phyloP scores from a whole-genome alignment of 2,113 vertebrate genomes.

The Psophia crepitans region DNA sequence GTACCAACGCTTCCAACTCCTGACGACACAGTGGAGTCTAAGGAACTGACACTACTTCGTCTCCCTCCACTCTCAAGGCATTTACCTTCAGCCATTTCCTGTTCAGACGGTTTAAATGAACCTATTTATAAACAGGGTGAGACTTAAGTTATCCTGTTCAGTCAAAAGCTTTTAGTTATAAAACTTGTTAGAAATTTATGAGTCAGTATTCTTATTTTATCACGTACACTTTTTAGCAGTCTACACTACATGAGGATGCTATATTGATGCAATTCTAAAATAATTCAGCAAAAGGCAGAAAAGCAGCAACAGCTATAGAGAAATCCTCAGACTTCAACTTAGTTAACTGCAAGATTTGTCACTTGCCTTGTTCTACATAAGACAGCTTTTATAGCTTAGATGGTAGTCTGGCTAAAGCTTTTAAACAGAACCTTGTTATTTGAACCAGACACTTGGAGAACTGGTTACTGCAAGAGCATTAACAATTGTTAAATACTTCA shows the following conservation, averaged over 20 bases:
- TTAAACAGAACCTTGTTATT: not conserved
- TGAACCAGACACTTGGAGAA: not conserved
- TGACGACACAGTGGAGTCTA: constrained; percentile 90
- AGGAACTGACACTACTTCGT: constrained; percentile 88
- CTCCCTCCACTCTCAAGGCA: constrained; percentile 81
- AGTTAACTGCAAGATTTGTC: not conserved
- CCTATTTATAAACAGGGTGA: constrained; percentile 67
- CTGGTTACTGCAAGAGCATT: not conserved
- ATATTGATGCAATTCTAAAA: not conserved
- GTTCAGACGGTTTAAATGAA: constrained; percentile 84
- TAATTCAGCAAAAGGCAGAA: not conserved
- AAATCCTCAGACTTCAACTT: not conserved
- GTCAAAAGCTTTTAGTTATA: not conserved
- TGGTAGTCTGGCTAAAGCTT: not conserved
- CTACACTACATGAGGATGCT: not conserved
- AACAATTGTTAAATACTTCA: not conserved
- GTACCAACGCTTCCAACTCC: constrained; percentile 75
- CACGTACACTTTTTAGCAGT: not conserved
- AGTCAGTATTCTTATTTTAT: not conserved
- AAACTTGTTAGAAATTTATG: not conserved
- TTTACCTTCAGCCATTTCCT: constrained; percentile 83
- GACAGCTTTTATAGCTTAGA: not conserved
- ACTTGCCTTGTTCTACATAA: not conserved
- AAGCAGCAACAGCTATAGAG: not conserved
- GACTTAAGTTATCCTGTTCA: not conserved